Conservation (phyloP, 1,140 invertebrate species). For the Megathymus violae region DNA sequence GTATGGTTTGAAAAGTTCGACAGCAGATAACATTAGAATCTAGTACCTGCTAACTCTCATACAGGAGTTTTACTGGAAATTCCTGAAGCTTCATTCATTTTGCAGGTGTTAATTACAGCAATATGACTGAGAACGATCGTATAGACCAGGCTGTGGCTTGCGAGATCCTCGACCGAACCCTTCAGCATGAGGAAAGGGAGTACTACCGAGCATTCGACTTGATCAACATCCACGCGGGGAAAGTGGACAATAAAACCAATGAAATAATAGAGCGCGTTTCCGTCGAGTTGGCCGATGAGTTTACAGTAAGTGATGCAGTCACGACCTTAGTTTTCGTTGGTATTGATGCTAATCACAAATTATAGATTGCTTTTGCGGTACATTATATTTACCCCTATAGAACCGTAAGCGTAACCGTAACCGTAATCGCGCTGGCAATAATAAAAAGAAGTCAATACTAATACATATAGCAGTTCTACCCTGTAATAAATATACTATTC, state of each 20-base stretch:
- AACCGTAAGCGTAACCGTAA: too few species aligned
- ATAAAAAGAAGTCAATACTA: too few species aligned
- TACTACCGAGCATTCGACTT: slow-evolving; percentile 55
- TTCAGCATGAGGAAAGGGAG: slow-evolving; percentile 59
- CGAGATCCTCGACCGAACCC: slow-evolving; percentile 64
- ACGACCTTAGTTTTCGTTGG: too few species aligned
- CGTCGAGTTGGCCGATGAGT: slow-evolving; percentile 53
- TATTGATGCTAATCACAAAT: too few species aligned
- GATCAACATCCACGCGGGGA: slow-evolving; percentile 59
- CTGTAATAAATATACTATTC: too few species aligned
- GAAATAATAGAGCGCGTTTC: slow-evolving; percentile 66
- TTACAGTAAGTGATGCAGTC: slow-evolving; percentile 57
- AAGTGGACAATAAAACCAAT: slow-evolving; percentile 70
- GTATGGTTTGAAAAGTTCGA: too few species aligned
- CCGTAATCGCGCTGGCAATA: too few species aligned
- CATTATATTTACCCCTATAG: too few species aligned
- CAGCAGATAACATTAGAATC: too few species aligned
- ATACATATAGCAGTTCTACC: too few species aligned
- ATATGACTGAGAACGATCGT: slow-evolving; percentile 58
- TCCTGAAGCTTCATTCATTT: not conserved
- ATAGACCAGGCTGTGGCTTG: slow-evolving; percentile 65
- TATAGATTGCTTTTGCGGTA: too few species aligned
- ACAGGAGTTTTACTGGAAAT: not conserved
- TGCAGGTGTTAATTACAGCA: slow-evolving; percentile 58
- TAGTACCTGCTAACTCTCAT: too few species aligned